Evolutionary conservation across 30 jellyfish, hydroid and myxozoan species (phyloP), one percentile per base, ranked within the genome.

Genomic region (Aurelia sp.): DNA sequence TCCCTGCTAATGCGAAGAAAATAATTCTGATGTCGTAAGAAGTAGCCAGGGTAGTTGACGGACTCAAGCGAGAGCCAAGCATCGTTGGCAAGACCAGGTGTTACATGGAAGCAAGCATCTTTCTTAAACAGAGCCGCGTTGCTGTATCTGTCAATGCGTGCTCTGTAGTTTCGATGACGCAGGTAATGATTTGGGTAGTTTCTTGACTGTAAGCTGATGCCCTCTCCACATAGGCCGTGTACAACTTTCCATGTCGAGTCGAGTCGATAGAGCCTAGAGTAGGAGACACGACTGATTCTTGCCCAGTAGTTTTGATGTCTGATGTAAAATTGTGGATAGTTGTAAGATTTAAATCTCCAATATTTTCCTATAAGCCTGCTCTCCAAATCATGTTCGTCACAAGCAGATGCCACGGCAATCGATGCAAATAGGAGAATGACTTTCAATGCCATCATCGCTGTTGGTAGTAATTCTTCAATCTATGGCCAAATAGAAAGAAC

Each of bases 151-250:
- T n/a, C 80, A 5, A 75, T 15, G 16, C 21, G 35, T 13, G 13
- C 59, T 13, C 52, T 76, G 51, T 13, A 57, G 52, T 50, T 44
- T 12, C 8, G 19, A 57, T 75, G 86, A 10, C 86, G 72, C 7
- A 75, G 19, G 86, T 50, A 75, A 41, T 75, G 72, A 15, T 44
- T 58, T 24, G 81, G 59, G 22, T 6, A n/a, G 59, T 41, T 75
- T 51, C 16, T 19, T 12, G 86, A 41, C 8, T 58, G 74, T 12
- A 75, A 75, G 80, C 86, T 75, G 72, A 58, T 50, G 13, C 86
- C 86, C 30, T 27, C 17, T 15, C 86, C 86, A n/a, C 74, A 52
- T 12, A 75, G 86, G 15, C 86, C 86, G 16, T 38, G 74, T 20
- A 50, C 80, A 11, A 75, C 20, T 44, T 50, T 75, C 72, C 72